Percentiles rank a stretch among this genome's conserved stretches.
phyloP scores from a whole-genome alignment of 2,797 vertebrate species.

The Columba guinea region DNA sequence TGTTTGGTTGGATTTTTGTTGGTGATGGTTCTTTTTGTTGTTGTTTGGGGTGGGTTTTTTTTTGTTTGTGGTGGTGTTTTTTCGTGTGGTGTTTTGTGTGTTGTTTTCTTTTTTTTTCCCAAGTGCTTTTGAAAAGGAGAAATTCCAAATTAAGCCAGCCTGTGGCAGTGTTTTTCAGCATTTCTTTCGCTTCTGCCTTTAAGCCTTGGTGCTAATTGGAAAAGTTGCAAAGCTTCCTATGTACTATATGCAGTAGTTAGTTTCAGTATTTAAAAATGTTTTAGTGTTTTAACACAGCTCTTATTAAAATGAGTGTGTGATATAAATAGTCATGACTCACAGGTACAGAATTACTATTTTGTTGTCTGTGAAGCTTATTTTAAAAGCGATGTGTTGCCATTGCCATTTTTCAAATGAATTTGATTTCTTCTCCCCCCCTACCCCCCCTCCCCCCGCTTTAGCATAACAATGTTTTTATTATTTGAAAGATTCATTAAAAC shows the following conservation, averaged over 20 bases:
- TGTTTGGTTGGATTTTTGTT: background rate
- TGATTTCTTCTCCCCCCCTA: background rate
- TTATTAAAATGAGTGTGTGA: background rate
- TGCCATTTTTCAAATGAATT: background rate
- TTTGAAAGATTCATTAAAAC: background rate
- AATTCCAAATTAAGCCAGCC: constrained; percentile 60
- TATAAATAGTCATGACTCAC: constrained; percentile 9
- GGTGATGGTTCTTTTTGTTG: no score
- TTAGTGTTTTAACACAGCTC: background rate
- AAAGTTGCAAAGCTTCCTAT: constrained; percentile 13
- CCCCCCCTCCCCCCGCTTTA: background rate
- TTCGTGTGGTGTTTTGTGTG: no score
- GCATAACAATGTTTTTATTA: background rate
- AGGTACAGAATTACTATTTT: background rate
- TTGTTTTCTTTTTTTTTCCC: background rate
- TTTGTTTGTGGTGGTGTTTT: no score
- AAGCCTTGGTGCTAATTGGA: background rate
- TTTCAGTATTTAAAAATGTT: background rate
- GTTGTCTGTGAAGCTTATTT: background rate
- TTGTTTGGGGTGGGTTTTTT: no score
- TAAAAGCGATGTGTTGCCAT: background rate
- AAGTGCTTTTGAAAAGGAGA: background rate
- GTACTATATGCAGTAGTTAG: background rate
- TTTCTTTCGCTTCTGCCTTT: constrained; percentile 18
- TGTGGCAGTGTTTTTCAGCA: constrained; percentile 69